Evolutionary conservation across 2,113 vertebrate genomes (phyloP), one percentile per base, ranked within the genome.

Genomic region (Saguinus imperator): DNA sequence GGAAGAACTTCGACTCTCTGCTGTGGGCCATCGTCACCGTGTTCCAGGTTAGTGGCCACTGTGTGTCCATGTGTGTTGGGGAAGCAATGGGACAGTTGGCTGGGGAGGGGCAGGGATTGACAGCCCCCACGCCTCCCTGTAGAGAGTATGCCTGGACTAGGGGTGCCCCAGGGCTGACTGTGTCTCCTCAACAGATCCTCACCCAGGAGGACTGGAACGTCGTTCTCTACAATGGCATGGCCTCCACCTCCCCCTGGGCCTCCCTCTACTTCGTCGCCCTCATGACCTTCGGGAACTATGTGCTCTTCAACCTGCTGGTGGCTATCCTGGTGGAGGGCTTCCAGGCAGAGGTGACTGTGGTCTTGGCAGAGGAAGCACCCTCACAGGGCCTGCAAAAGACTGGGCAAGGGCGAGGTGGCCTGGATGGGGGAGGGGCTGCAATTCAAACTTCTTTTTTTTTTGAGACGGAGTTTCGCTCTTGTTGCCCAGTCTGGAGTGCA

Each of bases 191-290:
- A 13, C 94, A 99, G 99, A 99, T 99, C 95, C 98, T 99, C 94
- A 99, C 99, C 12, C 99, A 99, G 96, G 99, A 99, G 96, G 99
- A 99, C 98, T 99, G 99, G 99, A 99, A 99, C 0, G 99, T 98
- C 8, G 99, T 99, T 32, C 98, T 99, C 70, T 99, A 99, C 97
- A 99, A 99, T 0, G 99, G 99, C 61, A 99, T 99, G 99, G 99
- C 99, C 61, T 99, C 99, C 82, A 99, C 99, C 1, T 99, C 99
- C 0, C 99, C 99, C 0, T 99, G 99, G 97, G 99, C 99, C 45
- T 99, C 99, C 25, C 99, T 99, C 77, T 99, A 99, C 97, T 99
- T 99, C 13, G 99, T 99, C 23, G 99, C 99, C 73, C 99, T 99
- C 68, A 99, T 99, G 99, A 99, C 99, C 0, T 99, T 99, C 55